Conservation (phyloP, 2,113 vertebrate genomes). For the Melozone crissalis region DNA sequence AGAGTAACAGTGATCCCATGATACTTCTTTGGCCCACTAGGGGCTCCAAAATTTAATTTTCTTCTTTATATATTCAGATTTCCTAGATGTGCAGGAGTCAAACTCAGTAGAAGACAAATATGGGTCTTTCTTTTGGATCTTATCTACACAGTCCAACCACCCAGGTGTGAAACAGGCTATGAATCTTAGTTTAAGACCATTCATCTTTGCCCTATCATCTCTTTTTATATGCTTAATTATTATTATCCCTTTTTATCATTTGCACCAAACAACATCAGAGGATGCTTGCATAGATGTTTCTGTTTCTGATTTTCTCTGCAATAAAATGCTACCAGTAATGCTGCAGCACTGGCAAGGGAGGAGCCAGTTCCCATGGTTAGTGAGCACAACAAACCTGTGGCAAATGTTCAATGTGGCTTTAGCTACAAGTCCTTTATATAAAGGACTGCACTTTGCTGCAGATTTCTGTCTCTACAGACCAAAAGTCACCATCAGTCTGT, state of each 20-base stretch:
- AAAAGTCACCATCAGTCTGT: neutral
- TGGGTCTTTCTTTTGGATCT: neutral
- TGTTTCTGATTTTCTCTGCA: neutral
- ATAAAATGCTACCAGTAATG: neutral
- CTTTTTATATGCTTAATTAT: neutral
- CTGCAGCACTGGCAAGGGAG: neutral
- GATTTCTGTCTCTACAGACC: neutral
- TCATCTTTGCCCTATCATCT: neutral
- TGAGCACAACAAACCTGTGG: neutral
- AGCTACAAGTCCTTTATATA: neutral
- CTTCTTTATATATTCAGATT: neutral
- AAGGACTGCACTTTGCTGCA: neutral
- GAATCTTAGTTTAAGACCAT: neutral
- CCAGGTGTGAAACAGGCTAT: neutral
- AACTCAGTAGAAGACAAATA: neutral
- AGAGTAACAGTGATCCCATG: neutral
- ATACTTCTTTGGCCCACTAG: neutral
- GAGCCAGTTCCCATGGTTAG: constrained; percentile 53
- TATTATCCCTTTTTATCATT: neutral
- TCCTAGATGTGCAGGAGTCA: neutral
- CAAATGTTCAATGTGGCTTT: neutral
- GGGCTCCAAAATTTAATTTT: neutral
- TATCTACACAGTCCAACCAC: neutral
- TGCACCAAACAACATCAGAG: neutral
- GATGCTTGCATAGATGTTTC: neutral